These are phyloP conservation scores for Chaenodraco wilsoni DNA, from an alignment of 2,797 vertebrate species.

Conservation along the genomic window DNA sequence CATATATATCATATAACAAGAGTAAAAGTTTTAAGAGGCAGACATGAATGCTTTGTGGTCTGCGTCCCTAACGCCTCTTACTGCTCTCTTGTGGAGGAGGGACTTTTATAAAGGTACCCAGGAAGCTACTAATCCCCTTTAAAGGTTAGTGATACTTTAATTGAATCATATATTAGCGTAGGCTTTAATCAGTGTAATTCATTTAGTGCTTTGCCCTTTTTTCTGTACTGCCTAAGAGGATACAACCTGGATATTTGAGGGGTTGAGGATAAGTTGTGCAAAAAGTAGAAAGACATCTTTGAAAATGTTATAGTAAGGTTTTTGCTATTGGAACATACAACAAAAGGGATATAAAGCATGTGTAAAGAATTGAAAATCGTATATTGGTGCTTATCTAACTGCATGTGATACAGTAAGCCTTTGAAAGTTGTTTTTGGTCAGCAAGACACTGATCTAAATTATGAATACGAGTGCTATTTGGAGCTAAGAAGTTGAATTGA, in stretches of 20 bases:
- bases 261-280: no score
- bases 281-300: no score
- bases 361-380: background rate
- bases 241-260: background rate
- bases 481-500: background rate
- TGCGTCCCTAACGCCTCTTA: background rate
- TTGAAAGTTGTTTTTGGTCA: background rate
- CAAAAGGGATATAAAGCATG: background rate
- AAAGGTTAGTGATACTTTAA: slow-evolving; percentile 20
- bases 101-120: slow-evolving; percentile 39
- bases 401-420: background rate
- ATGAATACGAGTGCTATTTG: background rate
- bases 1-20: slow-evolving; percentile 12
- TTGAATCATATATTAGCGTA: slow-evolving; percentile 7
- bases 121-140: slow-evolving; percentile 7
- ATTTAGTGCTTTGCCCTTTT: slow-evolving; percentile 3
- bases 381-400: background rate
- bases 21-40: background rate
- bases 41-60: slow-evolving; percentile 1
- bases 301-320: no score
- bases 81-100: background rate
- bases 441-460: background rate
- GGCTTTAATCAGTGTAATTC: slow-evolving; percentile 10
- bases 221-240: background rate
- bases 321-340: background rate